Evolutionary conservation across 2,797 vertebrate species (phyloP), one percentile per base, ranked within the genome.

Genomic region (Bovichtus variegatus): DNA sequence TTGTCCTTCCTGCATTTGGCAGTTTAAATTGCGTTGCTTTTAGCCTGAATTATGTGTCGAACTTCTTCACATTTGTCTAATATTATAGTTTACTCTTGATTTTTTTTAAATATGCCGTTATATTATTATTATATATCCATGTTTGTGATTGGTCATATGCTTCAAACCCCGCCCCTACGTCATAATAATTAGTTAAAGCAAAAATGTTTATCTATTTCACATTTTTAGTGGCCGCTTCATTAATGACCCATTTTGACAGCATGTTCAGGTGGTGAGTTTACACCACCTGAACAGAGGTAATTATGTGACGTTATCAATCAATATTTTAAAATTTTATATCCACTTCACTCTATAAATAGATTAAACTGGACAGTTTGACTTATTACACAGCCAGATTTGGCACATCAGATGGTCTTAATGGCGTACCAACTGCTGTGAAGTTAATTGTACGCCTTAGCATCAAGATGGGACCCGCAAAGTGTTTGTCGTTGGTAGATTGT

Each of bases 331-430:
- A 15, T 74, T 75, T 59, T 43, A 9, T 71, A 10, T 36, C 66
- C 38, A 49, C 34, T 50, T 41, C 19, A 41, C 5, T 66, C 63
- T 59, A 57, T 65, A 73, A 67, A 83, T 69, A 71, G 60, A 72
- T 59, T 68, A 1, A 6, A 74, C 29, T 64, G 59, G 64, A 68
- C 40, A 46, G 27, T 83, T 74, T 81, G 77, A 77, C 34, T 73
- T 38, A 55, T 41, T 77, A 79, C 71, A 47, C 50, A 75, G 44
- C 53, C 9, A 16, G 49, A 63, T 71, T 53, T 61, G 34, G 66
- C 15, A 34, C 74, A 34, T 75, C 66, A 55, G 53, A 76, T 46
- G 8, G 51, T 76, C 23, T 36, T 41, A 27, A 74, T 49, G 53
- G 18, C 46, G 36, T 6, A 38, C 62, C 69, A 67, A 44, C 68